Conservation (phyloP, 2,888 invertebrate genomes). For the Formica aserva region DNA sequence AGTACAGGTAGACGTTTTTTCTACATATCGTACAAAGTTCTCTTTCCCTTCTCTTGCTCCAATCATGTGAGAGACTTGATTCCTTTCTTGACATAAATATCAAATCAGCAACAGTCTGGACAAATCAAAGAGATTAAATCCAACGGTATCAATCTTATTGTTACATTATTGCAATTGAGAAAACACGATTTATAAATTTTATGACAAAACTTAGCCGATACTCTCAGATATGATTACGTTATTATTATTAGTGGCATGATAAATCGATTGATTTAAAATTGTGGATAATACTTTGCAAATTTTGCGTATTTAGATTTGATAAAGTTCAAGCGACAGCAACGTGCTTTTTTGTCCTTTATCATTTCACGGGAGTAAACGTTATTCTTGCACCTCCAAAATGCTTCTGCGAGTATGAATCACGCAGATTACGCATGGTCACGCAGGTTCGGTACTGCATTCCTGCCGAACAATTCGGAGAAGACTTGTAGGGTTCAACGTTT, state of each 20-base stretch:
- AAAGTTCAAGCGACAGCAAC: neutral
- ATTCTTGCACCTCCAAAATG: slow-evolving; percentile 67
- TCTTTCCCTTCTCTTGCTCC: neutral
- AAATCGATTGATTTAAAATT: neutral
- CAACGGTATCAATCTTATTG: neutral
- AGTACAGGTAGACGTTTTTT: slow-evolving; percentile 79
- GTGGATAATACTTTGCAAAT: neutral
- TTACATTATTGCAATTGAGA: neutral
- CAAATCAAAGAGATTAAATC: neutral
- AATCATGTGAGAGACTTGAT: neutral
- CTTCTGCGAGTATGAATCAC: slow-evolving; percentile 63
- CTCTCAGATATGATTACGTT: too few species aligned
- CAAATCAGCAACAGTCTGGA: neutral
- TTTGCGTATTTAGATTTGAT: neutral
- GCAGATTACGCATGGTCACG: neutral
- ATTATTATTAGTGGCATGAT: too few species aligned
- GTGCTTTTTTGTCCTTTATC: neutral
- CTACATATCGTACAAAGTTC: neutral
- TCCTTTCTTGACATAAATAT: neutral
- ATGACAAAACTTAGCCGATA: neutral
- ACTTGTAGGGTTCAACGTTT: neutral
- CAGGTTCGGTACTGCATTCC: neutral
- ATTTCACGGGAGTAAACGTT: neutral
- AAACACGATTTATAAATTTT: neutral
- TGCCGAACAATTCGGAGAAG: neutral